phyloP scores from a whole-genome alignment of 2,113 vertebrate species.

The Oplegnathus fasciatus region DNA sequence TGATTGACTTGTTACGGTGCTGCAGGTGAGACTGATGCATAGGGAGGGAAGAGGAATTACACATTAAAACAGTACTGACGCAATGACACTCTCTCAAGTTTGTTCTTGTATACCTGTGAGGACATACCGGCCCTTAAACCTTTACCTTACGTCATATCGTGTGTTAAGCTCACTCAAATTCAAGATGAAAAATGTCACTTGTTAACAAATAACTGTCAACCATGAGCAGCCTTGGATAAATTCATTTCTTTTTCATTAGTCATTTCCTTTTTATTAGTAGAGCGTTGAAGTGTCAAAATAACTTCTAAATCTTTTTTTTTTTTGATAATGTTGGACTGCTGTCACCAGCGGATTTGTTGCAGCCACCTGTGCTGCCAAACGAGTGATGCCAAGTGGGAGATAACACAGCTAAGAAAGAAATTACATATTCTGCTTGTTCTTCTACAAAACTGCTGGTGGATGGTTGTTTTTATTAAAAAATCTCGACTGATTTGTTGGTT shows the following conservation, averaged over 20 bases:
- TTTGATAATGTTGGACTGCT: neutral
- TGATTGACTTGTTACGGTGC: constrained; percentile 51
- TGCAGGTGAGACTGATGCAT: constrained; percentile 37
- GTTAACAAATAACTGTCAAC: neutral
- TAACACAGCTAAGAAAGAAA: neutral
- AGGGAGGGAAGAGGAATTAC: neutral
- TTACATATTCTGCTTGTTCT: neutral
- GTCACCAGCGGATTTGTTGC: neutral
- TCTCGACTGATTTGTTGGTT: neutral
- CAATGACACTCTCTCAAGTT: neutral
- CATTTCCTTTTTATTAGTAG: neutral
- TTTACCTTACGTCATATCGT: neutral
- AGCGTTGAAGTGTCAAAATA: constrained; percentile 1
- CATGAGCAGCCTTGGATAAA: neutral
- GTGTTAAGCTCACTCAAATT: neutral
- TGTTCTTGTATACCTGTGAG: neutral
- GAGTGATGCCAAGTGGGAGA: neutral
- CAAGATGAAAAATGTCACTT: constrained; percentile 10
- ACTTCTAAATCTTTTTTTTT: neutral
- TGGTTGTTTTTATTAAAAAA: neutral
- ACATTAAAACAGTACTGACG: neutral
- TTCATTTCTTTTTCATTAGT: neutral
- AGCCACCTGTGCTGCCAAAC: constrained; percentile 17
- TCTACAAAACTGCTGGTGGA: neutral
- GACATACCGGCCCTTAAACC: neutral